Conservation (phyloP, 1,140 invertebrate genomes). For the Chionoecetes opilio region DNA sequence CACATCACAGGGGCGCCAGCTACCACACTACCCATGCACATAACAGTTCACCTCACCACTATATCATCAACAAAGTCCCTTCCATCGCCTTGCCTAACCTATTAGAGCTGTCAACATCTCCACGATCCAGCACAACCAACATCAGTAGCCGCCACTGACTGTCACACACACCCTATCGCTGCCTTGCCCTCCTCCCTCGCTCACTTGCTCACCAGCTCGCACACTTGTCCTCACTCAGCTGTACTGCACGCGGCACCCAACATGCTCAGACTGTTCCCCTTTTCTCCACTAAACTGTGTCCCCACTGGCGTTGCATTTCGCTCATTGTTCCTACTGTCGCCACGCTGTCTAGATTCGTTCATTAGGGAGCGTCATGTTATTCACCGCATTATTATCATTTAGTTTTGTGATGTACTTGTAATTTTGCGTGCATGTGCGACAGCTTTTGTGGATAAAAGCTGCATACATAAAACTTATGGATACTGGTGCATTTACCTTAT, state of each 20-base stretch:
- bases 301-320: not conserved
- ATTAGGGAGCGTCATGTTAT: not conserved
- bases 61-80: too few species aligned
- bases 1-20: not conserved
- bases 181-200: not conserved
- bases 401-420: not conserved
- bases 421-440: not conserved
- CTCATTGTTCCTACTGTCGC: not conserved
- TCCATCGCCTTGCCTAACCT: too few species aligned
- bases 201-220: conserved; percentile 57
- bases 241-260: conserved; percentile 56
- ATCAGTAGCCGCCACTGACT: not conserved
- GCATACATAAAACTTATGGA: not conserved
- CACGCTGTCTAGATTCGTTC: not conserved
- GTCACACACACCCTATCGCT: conserved; percentile 37
- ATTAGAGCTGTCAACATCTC: not conserved
- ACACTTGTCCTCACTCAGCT: conserved; percentile 69
- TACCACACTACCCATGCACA: not conserved
- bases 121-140: too few species aligned
- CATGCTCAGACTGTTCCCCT: conserved; percentile 48
- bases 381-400: not conserved
- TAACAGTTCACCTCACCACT: too few species aligned
- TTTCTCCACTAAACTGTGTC: conserved; percentile 54
- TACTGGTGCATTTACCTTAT: not conserved
- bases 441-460: not conserved